A percentile compares a stretch with the other conserved stretches of the same genome.
Evolutionary conservation across 2,113 vertebrate genomes (phyloP).

Genomic region (Oncorhynchus kisutch): DNA sequence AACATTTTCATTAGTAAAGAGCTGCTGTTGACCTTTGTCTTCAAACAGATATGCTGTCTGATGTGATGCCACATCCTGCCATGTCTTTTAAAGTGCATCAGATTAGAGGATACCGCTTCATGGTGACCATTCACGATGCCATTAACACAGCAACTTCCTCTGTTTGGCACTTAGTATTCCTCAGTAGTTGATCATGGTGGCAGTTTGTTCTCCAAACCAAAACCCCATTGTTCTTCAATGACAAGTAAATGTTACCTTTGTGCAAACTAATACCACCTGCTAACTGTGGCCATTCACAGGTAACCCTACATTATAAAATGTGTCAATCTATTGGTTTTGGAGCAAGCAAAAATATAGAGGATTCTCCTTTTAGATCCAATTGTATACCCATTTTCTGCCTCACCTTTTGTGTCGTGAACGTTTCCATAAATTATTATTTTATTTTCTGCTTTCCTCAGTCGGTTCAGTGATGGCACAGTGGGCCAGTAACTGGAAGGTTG

Average conservation of each 20-base stretch:
- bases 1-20: constrained; percentile 24
- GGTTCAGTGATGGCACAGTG: constrained; percentile 9
- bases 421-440: neutral
- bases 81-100: neutral
- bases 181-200: neutral
- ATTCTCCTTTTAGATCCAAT: neutral
- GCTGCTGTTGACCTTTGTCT: neutral
- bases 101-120: neutral
- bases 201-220: neutral
- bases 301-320: no score
- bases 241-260: no score
- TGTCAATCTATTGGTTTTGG: neutral
- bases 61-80: neutral
- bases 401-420: neutral
- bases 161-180: no score
- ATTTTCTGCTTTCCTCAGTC: neutral
- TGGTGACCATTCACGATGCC: neutral
- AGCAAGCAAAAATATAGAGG: neutral
- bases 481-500: no score
- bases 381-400: neutral
- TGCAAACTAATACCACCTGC: neutral
- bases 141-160: neutral
- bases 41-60: neutral
- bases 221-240: neutral
- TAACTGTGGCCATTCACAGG: neutral